Evolutionary conservation across 2,113 vertebrate genomes (phyloP), one percentile per base, ranked within the genome.

Genomic region (Hydropotes inermis): DNA sequence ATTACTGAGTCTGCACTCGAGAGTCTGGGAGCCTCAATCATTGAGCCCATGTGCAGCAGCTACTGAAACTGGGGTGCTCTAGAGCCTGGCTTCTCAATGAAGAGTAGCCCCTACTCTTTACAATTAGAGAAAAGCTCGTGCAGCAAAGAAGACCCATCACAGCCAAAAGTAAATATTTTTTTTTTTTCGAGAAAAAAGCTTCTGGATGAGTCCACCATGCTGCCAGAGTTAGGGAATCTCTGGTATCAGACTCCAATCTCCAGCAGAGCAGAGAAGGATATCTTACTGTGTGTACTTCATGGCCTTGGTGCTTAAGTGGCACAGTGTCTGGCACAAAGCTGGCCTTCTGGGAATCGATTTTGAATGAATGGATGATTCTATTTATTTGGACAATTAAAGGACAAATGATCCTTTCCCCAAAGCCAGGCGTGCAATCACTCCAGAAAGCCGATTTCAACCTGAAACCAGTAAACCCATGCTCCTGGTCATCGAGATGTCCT

Each of bases 381-480:
- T 81, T 96, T 85, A 60, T 86, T 70, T 36, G 67, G 43, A 70
- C 70, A 50, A 83, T 76, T 61, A 86, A 96, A 25, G 27, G n/a
- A 61, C 36, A 25, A 88, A 78, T 12, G 54, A 57, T n/a, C 39
- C 17, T 87, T 92, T 88, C 52, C 70, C 88, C 28, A 85, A 96
- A 93, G 58, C 92, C 76, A 64, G 50, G 33, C 3, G 9, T 12
- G 45, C n/a, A 91, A 61, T 89, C 89, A 93, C 82, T 43, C 54
- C 43, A 23, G 89, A 82, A 87, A 93, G 6, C 15, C 6, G 54
- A 13, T 91, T 97, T 97, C 96, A 67, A 89, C 85, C 95, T 76
- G 60, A 96, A 97, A 96, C 43, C 52, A 30, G 33, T 16, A 61
- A 90, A 82, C 54, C 54, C 58, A 61, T 7, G 27, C 21, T 70